Conservation (phyloP, 2,888 invertebrate species). For the Plusia festucae region DNA sequence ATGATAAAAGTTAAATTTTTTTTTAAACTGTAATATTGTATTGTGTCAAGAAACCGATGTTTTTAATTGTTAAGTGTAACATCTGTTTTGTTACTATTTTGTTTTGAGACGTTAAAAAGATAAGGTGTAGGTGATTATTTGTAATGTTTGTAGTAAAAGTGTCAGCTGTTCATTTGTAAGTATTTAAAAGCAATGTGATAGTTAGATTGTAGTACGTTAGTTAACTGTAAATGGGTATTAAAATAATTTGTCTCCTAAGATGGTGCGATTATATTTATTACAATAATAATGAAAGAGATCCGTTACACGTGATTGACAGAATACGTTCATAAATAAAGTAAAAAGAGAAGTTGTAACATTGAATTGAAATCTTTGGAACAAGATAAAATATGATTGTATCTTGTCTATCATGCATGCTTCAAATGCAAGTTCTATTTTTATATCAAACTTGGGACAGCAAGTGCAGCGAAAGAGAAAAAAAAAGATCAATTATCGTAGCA, state of each 20-base stretch:
- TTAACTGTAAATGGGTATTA: not conserved
- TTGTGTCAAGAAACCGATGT: slow-evolving; percentile 11
- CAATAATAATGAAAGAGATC: not conserved
- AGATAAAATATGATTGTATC: too few species aligned
- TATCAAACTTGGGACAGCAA: too few species aligned
- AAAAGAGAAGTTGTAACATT: too few species aligned
- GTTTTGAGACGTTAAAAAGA: not conserved
- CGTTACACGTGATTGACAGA: not conserved
- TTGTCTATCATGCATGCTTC: too few species aligned
- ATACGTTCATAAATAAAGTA: not conserved
- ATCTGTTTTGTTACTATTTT: not conserved
- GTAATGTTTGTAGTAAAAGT: not conserved
- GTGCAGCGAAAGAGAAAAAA: too few species aligned
- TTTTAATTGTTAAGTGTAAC: not conserved
- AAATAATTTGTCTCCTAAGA: not conserved
- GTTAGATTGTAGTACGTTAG: not conserved
- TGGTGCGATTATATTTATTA: not conserved
- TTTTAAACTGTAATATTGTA: slow-evolving; percentile 10
- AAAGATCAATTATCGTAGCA: too few species aligned
- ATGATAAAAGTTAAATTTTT: slow-evolving; percentile 17
- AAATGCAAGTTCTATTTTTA: too few species aligned
- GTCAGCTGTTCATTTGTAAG: not conserved
- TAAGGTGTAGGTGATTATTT: slow-evolving; percentile 10
- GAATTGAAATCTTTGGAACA: too few species aligned
- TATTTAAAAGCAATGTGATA: slow-evolving; percentile 18